Evolutionary conservation across 2,113 vertebrate genomes (phyloP), one percentile per base, ranked within the genome.

Genomic region (Bufo gargarizans): DNA sequence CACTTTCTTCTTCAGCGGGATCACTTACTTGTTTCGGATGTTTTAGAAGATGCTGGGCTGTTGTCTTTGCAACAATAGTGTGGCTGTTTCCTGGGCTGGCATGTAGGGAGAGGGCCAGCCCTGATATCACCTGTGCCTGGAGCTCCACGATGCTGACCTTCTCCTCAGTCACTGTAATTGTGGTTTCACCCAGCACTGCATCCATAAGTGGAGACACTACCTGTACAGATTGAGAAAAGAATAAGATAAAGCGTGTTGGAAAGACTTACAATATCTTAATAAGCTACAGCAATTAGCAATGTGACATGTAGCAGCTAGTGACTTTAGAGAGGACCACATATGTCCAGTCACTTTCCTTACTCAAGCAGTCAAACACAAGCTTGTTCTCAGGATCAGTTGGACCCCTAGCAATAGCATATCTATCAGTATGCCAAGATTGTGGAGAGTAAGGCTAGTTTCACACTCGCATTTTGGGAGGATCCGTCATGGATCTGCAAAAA

Each of bases 61-160:
- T 95, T 0, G 97, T 97, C 92, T 97, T 98, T 90, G 98, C 98
- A 0, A 99, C 94, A 94, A 99, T 97, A 90, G 97, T 99, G 92
- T 99, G 98, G 92, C 98, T 99, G 91, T 97, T 99, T 17, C 97
- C 97, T 0, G 98, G 97, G 90, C 98, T 99, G 89, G 97, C 97
- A 87, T 97, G 95, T 49, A 99, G 95, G 5, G 95, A 96, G 90
- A 99, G 95, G 2, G 95, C 93, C 55, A 99, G 95, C 90, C 97
- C 97, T 53, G 98, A 96, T 63, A 99, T 92, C 78, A 97, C 95
- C 86, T 99, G 97, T 59, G 97, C 96, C 17, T 96, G 96, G 90
- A 99, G 92, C 91, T 99, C 97, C 0, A 93, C 95, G 93, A 99
- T 97, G 93, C 96, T 98, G 88, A 99, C 97, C 91, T 99, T 99